Percentiles rank a stretch among this genome's conserved stretches.
phyloP scores from a whole-genome alignment of 1,140 invertebrate genomes.

The Cotesia chilonis region DNA sequence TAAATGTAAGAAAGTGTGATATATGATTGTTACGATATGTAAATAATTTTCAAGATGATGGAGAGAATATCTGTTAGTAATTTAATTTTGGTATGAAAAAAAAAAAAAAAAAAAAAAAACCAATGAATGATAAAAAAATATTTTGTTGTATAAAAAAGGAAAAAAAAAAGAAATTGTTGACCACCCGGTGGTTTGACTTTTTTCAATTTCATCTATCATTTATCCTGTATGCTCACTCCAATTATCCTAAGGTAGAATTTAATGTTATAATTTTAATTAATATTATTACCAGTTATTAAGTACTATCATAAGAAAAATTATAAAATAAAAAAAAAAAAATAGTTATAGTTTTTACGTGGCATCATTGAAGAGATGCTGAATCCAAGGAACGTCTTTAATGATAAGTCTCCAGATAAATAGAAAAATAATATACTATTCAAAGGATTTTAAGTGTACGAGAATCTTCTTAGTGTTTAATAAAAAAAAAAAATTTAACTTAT shows the following conservation, averaged over 20 bases:
- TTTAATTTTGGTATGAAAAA: conserved; percentile 28
- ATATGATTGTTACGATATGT: conserved; percentile 49
- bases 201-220: conserved; percentile 48
- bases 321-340: conserved; percentile 14
- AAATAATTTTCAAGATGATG: conserved; percentile 45
- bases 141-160: conserved; percentile 58
- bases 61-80: conserved; percentile 29
- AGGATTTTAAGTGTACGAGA: conserved; percentile 4
- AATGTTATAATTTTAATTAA: conserved; percentile 21
- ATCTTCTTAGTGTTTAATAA: conserved; percentile 47
- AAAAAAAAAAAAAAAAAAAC: conserved; percentile 24
- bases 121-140: conserved; percentile 45
- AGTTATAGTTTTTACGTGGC: conserved; percentile 5
- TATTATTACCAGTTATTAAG: conserved; percentile 21
- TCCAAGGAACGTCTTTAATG: conserved; percentile 37
- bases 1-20: conserved; percentile 60
- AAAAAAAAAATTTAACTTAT: conserved; percentile 35
- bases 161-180: conserved; percentile 53
- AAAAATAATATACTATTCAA: conserved; percentile 37
- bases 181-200: conserved; percentile 49
- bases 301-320: conserved; percentile 3
- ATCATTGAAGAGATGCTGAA: conserved; percentile 19
- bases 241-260: conserved; percentile 41
- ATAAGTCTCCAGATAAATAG: conserved; percentile 42
- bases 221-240: conserved; percentile 40